phyloP scores from a whole-genome alignment of 2,797 vertebrate species.

The Hypotaenidia okinawae region DNA sequence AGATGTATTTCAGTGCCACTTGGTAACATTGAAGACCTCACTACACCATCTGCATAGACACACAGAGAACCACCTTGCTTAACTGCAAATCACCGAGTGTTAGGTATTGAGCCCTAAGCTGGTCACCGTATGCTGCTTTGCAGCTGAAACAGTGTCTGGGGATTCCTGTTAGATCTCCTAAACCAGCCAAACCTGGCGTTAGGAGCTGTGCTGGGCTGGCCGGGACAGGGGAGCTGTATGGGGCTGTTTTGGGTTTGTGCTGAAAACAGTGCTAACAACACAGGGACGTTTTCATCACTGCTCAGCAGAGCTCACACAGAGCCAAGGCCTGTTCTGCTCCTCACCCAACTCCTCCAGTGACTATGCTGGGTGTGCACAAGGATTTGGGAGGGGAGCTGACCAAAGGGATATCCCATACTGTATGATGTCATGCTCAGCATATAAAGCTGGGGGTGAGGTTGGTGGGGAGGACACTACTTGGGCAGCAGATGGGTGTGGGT shows the following conservation, averaged over 20 bases:
- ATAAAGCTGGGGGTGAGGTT: not conserved
- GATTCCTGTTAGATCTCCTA: not conserved
- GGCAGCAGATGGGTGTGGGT: not conserved
- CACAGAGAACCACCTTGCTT: not conserved
- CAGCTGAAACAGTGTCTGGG: not conserved
- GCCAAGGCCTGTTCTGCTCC: not conserved
- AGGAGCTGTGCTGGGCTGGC: not conserved
- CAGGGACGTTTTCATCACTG: not conserved
- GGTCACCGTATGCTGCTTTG: rapidly evolving
- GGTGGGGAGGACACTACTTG: rapidly evolving
- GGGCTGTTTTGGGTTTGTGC: not conserved
- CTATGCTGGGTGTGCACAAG: not conserved
- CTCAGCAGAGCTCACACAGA: not conserved
- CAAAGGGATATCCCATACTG: not conserved
- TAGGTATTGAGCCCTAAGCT: not conserved
- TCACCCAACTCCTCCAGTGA: rapidly evolving
- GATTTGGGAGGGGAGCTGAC: not conserved
- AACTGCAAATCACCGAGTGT: rapidly evolving
- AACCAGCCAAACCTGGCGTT: not conserved
- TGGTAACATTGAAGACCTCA: not conserved
- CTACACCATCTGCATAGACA: not conserved
- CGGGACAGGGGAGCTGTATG: rapidly evolving
- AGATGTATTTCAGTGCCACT: not conserved
- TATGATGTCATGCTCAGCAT: rapidly evolving
- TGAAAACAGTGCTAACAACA: not conserved